Base-by-base conservation (phyloP, 2,888 invertebrate genomes). In the Acronicta alni region DNA sequence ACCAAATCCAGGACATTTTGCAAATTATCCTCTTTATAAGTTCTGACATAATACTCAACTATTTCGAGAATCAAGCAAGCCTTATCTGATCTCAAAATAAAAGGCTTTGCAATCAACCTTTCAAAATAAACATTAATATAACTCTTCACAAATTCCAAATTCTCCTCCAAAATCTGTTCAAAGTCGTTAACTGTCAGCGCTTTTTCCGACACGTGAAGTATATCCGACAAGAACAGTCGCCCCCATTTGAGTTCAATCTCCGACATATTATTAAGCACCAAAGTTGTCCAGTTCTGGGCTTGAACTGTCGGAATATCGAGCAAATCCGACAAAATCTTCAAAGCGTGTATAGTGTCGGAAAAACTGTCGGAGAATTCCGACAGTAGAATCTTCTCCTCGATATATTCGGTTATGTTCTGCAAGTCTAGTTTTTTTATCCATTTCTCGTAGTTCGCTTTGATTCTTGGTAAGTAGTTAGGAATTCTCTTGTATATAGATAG, bases 151-250 rank as follows among this genome's bases (percentile, higher is more conserved):
- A 80, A 64, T 2, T 52, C 44, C 7, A 53, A 30, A n/a, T 80
- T 66, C 12, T 73, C 78, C 1, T 60, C 39, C 3, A 85, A 46
- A 0, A 84, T 30, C 0, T 60, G 54, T 48, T 75, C 78, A 3
- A 82, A 71, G 8, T 80, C 82, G 12, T 32, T 44, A 26, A 48
- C 37, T 15, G 58, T 46, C 48, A 79, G 38, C 57, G 78, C 76
- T 20, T 56, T 76, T 18, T 87, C 64, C 5, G 86, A 72, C 1
- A 87, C 68, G 0, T 63, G 55, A 17, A 89, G 60, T 1, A 86
- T 15, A 47, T 89, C 85, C 16, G 59, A 52, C 48, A 83, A 53
- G 48, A 53, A 70, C 0, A 70, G 6, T 32, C 26, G 15, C 1
- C 65, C 51, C 66, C 65, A 70, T 23, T 64, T 51, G 0, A 69